phyloP scores from a whole-genome alignment of 2,888 invertebrate species.

The Ormyrus pomaceus region DNA sequence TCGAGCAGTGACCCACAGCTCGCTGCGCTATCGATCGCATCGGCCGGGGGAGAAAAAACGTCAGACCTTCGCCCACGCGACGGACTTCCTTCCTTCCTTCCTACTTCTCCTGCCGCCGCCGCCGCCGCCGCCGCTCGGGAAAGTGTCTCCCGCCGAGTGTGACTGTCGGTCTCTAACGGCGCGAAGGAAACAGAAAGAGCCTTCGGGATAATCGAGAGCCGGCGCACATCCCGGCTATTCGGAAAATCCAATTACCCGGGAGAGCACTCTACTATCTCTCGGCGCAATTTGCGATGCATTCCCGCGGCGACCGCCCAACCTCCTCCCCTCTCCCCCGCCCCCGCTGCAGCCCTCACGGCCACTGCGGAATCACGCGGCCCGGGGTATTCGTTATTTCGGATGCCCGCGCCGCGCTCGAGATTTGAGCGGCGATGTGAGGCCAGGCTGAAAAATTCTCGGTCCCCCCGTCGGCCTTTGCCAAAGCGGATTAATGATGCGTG shows the following conservation, averaged over 20 bases:
- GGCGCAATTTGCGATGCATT: conserved; percentile 56
- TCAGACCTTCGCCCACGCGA: not conserved
- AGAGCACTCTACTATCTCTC: conserved; percentile 51
- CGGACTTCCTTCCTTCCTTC: conserved; percentile 15
- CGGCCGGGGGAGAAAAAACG: conserved; percentile 31
- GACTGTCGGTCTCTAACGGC: not conserved
- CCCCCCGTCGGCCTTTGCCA: no score
- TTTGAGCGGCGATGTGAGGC: no score
- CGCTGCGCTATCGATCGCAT: conserved; percentile 27
- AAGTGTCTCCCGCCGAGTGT: not conserved
- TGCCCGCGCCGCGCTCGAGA: not conserved
- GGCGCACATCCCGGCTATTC: conserved; percentile 52
- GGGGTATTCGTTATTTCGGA: conserved; percentile 51
- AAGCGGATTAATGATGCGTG: no score
- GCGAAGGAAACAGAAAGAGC: not conserved
- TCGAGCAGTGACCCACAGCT: not conserved
- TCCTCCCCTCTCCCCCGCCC: not conserved
- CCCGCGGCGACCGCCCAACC: conserved; percentile 15
- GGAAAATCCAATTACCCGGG: conserved; percentile 58
- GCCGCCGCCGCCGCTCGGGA: not conserved
- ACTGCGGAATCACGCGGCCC: conserved; percentile 36
- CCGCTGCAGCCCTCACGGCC: conserved; percentile 31
- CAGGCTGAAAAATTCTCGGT: no score
- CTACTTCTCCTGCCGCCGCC: conserved; percentile 20
- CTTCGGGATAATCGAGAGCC: not conserved